Conservation (phyloP, 2,888 invertebrate species). For the Liodrosophila aerea region DNA sequence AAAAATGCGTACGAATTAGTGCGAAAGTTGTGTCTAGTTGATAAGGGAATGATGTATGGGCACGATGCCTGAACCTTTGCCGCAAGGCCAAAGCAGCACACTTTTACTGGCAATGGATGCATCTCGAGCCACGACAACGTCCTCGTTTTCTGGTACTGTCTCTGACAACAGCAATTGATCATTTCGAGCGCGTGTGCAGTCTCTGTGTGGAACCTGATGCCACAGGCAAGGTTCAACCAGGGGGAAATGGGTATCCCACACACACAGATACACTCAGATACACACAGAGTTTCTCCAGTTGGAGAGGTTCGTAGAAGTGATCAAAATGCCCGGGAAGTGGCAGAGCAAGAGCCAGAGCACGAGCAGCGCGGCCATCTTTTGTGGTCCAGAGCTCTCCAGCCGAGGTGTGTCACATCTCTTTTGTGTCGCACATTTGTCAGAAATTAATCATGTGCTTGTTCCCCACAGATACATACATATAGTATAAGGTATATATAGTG, state of each 20-base stretch:
- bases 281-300: neutral
- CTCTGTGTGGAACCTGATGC: constrained; percentile 67
- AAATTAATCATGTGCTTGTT: constrained; percentile 82
- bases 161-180: constrained; percentile 60
- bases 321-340: constrained; percentile 40
- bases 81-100: constrained; percentile 43
- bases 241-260: constrained; percentile 43
- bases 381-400: constrained; percentile 52
- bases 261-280: constrained; percentile 10
- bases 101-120: neutral
- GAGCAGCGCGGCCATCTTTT: constrained; percentile 60
- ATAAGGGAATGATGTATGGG: constrained; percentile 62
- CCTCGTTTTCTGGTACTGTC: constrained; percentile 6
- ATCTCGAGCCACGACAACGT: neutral
- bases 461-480: constrained; percentile 27
- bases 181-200: constrained; percentile 69
- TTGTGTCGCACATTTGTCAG: constrained; percentile 82
- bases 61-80: constrained; percentile 34
- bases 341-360: constrained; percentile 7
- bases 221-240: constrained; percentile 54
- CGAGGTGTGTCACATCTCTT: constrained; percentile 82
- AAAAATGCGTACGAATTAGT: constrained; percentile 61
- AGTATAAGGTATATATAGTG: constrained; percentile 20
- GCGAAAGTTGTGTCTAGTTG: constrained; percentile 64
- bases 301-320: constrained; percentile 40